Base-by-base conservation (phyloP, 1,140 invertebrate species). In the Rhopalosiphum padi region DNA sequence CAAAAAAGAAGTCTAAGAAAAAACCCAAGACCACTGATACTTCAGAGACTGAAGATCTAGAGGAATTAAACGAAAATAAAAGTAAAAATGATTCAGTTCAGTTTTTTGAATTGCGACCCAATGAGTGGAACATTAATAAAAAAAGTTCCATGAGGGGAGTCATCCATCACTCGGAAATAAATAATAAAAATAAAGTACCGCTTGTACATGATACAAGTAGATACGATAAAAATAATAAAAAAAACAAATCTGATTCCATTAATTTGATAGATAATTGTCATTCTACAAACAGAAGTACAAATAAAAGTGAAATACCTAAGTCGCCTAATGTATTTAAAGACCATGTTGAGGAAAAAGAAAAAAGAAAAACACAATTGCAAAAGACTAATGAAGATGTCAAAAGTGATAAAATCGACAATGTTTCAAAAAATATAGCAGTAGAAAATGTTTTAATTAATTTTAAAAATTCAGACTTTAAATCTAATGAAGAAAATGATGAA, bases 61-160 rank as follows among this genome's bases (percentile, higher is more conserved):
- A 48, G 43, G 82, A n/a, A n/a, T 37, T 23, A 41, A 86, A 43
- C 21, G 35, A 93, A 41, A 93, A 60, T 35, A 85, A 53, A 55
- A 43, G 22, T 25, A 93, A 85, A 41, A 51, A 83, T 1, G 48
- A 85, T 46, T 51, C 91, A n/a, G 48, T 55, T 11, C 21, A 93
- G 85, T 93, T 93, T 93, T 93, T 93, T 93, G 91, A 83, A 86
- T 51, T 37, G 48, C 91, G 91, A 93, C 91, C 91, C 91, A 93
- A 93, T 93, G 91, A 93, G n/a, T 93, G 91, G 91, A 93, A 86
- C 48, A 55, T 41, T 9, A 51, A 22, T 53, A 93, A 93, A 11
- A 41, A 83, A 86, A 83, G 82, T 93, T 93, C 91, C 82, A 93
- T 55, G 91, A 93, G 91, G 91, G 91, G 48, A 93, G 91, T 93